Conservation (phyloP, 2,113 vertebrate species). For the Neofelis nebulosa region DNA sequence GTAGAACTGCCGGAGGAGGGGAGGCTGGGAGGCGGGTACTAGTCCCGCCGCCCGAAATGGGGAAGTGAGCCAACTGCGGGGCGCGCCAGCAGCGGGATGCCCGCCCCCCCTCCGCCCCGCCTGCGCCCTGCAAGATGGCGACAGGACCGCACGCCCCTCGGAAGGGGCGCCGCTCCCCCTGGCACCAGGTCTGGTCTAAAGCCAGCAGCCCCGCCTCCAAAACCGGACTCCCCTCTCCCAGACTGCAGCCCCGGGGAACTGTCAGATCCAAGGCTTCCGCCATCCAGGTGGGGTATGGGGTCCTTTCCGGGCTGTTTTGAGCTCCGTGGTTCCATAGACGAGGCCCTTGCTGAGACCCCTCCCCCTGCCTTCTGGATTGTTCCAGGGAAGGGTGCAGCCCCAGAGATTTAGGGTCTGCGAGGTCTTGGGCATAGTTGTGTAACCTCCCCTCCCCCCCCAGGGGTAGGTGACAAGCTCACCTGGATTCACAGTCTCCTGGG, state of each 20-base stretch:
- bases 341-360: fast-evolving
- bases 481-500: background rate
- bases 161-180: background rate
- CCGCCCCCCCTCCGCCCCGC: background rate
- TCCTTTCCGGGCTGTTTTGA: background rate
- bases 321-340: background rate
- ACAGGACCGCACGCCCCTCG: background rate
- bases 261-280: background rate
- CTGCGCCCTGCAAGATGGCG: slow-evolving; percentile 45
- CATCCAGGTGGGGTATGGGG: background rate
- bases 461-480: background rate
- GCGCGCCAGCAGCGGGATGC: background rate
- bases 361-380: background rate
- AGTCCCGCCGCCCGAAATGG: background rate
- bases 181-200: background rate
- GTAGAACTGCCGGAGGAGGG: background rate
- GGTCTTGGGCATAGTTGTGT: background rate
- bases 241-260: background rate
- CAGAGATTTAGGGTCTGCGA: background rate
- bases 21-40: background rate
- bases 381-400: background rate
- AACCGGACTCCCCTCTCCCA: background rate
- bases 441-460: background rate
- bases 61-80: slow-evolving; percentile 56
- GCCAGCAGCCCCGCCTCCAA: background rate